Conservation (phyloP, 1,140 invertebrate genomes). For the Formica selysi region DNA sequence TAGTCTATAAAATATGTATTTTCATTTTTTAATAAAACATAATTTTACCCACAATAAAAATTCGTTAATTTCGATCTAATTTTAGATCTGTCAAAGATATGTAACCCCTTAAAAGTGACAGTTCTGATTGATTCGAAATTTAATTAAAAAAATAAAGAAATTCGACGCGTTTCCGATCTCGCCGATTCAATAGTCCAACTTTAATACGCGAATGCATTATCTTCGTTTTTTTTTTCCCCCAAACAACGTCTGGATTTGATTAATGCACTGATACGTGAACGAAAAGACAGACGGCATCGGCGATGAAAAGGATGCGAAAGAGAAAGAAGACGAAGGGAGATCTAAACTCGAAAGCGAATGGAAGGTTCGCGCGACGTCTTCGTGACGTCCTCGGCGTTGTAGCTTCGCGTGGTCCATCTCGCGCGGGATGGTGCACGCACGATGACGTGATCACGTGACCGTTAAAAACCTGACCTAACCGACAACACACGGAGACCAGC, state of each 20-base stretch:
- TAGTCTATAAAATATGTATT: no score
- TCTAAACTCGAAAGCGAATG: not conserved
- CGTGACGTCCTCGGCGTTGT: slow-evolving; percentile 69
- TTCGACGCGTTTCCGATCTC: no score
- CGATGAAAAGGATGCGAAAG: not conserved
- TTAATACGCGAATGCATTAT: not conserved
- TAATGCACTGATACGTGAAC: not conserved
- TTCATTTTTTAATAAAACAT: no score
- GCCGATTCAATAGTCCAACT: no score
- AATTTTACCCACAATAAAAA: no score
- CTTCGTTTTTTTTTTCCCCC: not conserved
- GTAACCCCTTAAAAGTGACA: no score
- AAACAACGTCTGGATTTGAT: not conserved
- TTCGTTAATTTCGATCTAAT: no score
- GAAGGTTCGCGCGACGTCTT: slow-evolving; percentile 43
- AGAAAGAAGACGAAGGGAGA: not conserved
- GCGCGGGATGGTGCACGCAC: slow-evolving; percentile 76
- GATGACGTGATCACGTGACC: slow-evolving; percentile 83
- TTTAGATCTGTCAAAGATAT: no score
- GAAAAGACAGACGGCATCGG: no score
- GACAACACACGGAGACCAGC: slow-evolving; percentile 61
- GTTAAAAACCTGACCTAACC: slow-evolving; percentile 83
- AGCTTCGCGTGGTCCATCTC: slow-evolving; percentile 81
- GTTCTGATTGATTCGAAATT: no score
- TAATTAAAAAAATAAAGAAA: no score